phyloP scores from a whole-genome alignment of 2,888 invertebrate genomes.

The Bugulina stolonifera region DNA sequence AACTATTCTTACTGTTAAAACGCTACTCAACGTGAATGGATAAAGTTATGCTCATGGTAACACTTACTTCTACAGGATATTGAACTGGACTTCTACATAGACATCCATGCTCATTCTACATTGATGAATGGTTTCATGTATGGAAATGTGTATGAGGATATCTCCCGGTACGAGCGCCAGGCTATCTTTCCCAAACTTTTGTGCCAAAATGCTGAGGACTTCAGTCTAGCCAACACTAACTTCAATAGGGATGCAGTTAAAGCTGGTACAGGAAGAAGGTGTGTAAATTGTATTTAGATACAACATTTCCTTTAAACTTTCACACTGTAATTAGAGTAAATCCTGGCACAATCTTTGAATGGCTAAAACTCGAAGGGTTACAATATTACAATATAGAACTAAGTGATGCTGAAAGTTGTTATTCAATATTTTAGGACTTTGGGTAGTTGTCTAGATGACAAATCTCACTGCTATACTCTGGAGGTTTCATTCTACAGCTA shows the following conservation, averaged over 20 bases:
- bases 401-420: too few relatives aligned
- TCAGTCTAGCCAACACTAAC: slow-evolving; percentile 75
- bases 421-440: too few relatives aligned
- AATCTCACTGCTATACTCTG: slow-evolving; percentile 79
- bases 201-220: slow-evolving; percentile 80
- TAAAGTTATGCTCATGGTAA: too few relatives aligned
- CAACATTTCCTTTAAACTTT: too few relatives aligned
- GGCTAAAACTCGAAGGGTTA: too few relatives aligned
- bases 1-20: too few relatives aligned
- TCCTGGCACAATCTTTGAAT: too few relatives aligned
- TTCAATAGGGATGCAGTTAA: slow-evolving; percentile 84
- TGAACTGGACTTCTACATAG: slow-evolving; percentile 87
- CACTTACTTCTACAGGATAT: too few relatives aligned
- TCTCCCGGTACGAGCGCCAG: slow-evolving; percentile 73
- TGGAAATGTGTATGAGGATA: slow-evolving; percentile 65
- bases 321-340: too few relatives aligned
- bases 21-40: too few relatives aligned
- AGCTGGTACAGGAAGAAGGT: slow-evolving; percentile 79
- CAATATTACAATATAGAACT: too few relatives aligned
- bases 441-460: slow-evolving; percentile 62
- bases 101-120: slow-evolving; percentile 88
- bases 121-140: slow-evolving; percentile 88
- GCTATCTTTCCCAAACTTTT: slow-evolving; percentile 89
- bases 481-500: slow-evolving; percentile 89
- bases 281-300: too few relatives aligned